Evolutionary conservation across 2,113 vertebrate genomes (phyloP), one percentile per base, ranked within the genome.

Genomic region (Thryonomys swinderianus): DNA sequence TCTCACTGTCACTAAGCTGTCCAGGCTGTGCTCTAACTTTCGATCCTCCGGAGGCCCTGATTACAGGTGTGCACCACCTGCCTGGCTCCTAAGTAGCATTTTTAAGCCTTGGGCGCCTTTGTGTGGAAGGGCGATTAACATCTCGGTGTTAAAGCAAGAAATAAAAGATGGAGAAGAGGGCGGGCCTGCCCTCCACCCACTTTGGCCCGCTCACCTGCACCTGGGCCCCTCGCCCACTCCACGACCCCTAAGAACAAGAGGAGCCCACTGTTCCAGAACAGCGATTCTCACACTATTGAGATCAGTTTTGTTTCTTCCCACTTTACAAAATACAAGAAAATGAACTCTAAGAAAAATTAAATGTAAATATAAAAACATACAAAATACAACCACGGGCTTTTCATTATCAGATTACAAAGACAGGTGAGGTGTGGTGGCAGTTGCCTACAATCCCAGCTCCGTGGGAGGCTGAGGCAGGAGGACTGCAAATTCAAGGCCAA

Each of bases 201-300:
- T 11, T 0, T 6, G 9, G 7, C 0, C 51, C 48, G 27, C 82
- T 27, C 23, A 5, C 4, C 40, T 16, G 8, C 5, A 3, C 55
- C 13, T 30, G 10, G 0, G 12, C 14, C 79, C 6, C 30, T 42
- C 40, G 1, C 11, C 80, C 9, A 21, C 1, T 13, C 8, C 1
- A 18, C 0, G 21, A 9, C 53, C 37, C 57, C 83, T 55, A 69
- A 90, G 66, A 66, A 57, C 34, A 8, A 17, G 7, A 55, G n/a
- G n/a, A 66, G 30, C 13, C 4, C 23, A 6, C 18, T 9, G 7
- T 64, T 55, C 62, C 2, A 6, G 1, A 55, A 48, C 1, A 55
- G 42, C 13, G n/a, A n/a, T 57, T 78, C 48, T 59, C 64, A 25
- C 55, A 53, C 34, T 80, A 71, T 34, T 55, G 17, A 17, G 13